Evolutionary conservation across 2,113 vertebrate genomes (phyloP), one percentile per base, ranked within the genome.

Genomic region (Vombatus ursinus): DNA sequence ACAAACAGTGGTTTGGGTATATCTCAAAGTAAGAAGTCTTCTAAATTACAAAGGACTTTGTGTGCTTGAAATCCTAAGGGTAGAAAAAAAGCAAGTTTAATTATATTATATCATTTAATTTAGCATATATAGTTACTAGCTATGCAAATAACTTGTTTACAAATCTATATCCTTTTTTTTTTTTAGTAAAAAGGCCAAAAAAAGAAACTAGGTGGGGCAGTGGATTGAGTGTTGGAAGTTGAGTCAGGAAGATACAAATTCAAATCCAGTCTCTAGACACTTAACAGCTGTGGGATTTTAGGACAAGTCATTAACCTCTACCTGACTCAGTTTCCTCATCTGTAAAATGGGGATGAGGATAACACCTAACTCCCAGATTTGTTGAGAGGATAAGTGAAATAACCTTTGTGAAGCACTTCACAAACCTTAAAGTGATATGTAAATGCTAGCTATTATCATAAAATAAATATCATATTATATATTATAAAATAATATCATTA

Each of bases 21-120:
- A 91, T 96, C 54, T 92, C 94, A 92, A 90, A 97, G 97, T 95
- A 96, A 26, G 95, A 94, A 94, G 94, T 98, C 98, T 98, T 98
- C 98, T 99, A 99, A 99, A 99, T 99, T 99, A 99, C 99, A 98
- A 99, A 99, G 31, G 99, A 99, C 97, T 99, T 99, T 92, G 99
- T 99, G 97, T 99, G 99, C 99, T 99, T 99, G 98, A 99, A 99
- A 98, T 99, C 99, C 99, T 99, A 98, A 97, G 28, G 92, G 97
- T 90, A 96, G 91, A 96, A 91, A 57, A 57, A 92, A 96, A 96
- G 50, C 3, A 97, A 97, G 12, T 89, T 96, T 94, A 97, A 97
- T 91, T 92, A 93, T 49, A 52, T 90, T 47, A 26, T 52, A 49
- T 77, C 91, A 89, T 48, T 90, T 96, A 7, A 91, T 90, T 89